phyloP scores from a whole-genome alignment of 64 coral and sea anemone genomes.

The Cladopsammia gracilis region DNA sequence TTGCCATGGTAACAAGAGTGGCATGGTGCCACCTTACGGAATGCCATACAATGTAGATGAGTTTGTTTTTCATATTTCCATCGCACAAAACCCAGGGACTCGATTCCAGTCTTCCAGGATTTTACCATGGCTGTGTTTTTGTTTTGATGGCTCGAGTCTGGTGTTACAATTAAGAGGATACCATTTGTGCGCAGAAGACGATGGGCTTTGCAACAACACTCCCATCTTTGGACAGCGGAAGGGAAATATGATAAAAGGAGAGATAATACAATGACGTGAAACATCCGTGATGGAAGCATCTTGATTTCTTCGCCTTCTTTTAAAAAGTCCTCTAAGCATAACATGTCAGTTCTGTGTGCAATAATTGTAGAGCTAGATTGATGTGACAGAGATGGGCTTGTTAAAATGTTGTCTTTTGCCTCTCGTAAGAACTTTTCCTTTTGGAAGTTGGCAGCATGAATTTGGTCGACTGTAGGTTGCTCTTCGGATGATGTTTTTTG shows the following conservation, averaged over 20 bases:
- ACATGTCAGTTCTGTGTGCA: background rate
- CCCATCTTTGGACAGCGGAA: slow-evolving; percentile 83
- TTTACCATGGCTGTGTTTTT: slow-evolving; percentile 90
- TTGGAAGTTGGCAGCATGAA: background rate
- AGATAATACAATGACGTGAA: slow-evolving; percentile 88
- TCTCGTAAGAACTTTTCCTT: background rate
- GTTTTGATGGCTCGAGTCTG: slow-evolving; percentile 95
- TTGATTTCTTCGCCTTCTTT: slow-evolving; percentile 15
- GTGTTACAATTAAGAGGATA: slow-evolving; percentile 86
- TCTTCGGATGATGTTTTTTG: background rate
- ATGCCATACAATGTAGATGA: slow-evolving; percentile 97
- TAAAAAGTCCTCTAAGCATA: slow-evolving; percentile 38
- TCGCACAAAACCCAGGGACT: slow-evolving; percentile 90
- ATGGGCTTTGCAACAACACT: slow-evolving; percentile 85
- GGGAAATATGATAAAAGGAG: slow-evolving; percentile 92
- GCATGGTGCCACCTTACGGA: slow-evolving; percentile 87
- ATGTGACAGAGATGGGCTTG: background rate
- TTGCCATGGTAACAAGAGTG: slow-evolving; percentile 63
- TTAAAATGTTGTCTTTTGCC: background rate
- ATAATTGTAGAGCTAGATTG: background rate
- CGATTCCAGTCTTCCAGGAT: slow-evolving; percentile 89
- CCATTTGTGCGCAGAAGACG: slow-evolving; percentile 81
- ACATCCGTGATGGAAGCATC: slow-evolving; percentile 35
- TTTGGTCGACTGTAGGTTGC: no score
- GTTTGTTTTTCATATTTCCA: slow-evolving; percentile 91